Conservation (phyloP, 2,797 vertebrate species). For the Bovichtus diacanthus region DNA sequence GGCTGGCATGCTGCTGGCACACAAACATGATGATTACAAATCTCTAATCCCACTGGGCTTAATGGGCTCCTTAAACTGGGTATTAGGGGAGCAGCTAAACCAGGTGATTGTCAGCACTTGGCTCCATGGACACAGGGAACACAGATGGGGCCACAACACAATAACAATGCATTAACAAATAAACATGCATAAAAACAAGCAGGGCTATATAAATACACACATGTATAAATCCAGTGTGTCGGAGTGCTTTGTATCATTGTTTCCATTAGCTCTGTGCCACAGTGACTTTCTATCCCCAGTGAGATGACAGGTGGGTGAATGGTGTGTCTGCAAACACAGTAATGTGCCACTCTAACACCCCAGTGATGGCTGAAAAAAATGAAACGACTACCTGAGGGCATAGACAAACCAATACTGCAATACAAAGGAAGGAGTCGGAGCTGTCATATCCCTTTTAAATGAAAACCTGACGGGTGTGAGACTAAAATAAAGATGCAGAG, state of each 20-base stretch:
- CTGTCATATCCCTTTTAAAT: constrained; percentile 39
- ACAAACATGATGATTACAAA: constrained; percentile 62
- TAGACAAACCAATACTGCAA: constrained; percentile 5
- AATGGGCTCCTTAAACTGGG: constrained; percentile 70
- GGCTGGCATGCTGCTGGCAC: constrained; percentile 52
- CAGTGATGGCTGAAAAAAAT: constrained; percentile 11
- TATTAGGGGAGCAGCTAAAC: constrained; percentile 63
- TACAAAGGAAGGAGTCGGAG: constrained; percentile 2
- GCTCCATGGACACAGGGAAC: constrained; percentile 55
- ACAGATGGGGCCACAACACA: constrained; percentile 53
- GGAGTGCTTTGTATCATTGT: constrained; percentile 41
- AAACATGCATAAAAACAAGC: constrained; percentile 31
- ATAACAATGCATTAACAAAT: constrained; percentile 55
- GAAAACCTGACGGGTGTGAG: constrained; percentile 22
- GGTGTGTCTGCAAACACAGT: constrained; percentile 40
- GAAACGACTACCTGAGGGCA: constrained; percentile 1
- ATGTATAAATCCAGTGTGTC: constrained; percentile 37
- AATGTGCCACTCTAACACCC: constrained; percentile 26
- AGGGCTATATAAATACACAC: constrained; percentile 37
- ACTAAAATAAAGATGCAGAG: constrained; percentile 36
- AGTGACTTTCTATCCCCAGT: constrained; percentile 24
- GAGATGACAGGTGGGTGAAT: constrained; percentile 44
- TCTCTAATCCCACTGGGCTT: constrained; percentile 68
- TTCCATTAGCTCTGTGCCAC: constrained; percentile 49
- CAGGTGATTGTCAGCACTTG: constrained; percentile 56